Percentiles rank a stretch among this genome's conserved stretches.
Conservation (phyloP, 2,113 vertebrate species). For the Sprattus sprattus region DNA sequence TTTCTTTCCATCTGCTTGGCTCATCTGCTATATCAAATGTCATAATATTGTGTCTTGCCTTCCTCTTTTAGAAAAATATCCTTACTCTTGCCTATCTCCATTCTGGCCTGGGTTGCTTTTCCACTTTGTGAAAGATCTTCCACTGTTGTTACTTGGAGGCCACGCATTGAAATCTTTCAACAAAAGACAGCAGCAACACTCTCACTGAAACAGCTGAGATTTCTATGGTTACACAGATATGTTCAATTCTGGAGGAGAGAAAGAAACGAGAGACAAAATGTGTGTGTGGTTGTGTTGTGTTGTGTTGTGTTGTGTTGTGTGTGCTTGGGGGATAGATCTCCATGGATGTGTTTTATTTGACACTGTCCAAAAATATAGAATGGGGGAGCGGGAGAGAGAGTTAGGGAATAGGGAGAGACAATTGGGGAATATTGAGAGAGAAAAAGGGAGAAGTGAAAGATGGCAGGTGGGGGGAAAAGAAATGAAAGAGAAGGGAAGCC, state of each 20-base stretch:
- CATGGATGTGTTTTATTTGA: conserved; percentile 35
- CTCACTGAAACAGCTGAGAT: conserved; percentile 20
- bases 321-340: conserved; percentile 29
- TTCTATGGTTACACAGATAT: conserved; percentile 7
- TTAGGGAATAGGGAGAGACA: neutral
- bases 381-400: conserved; percentile 41
- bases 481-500: neutral
- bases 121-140: neutral
- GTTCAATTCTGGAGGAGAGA: neutral
- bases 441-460: conserved; percentile 15
- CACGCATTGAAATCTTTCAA: neutral
- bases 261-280: neutral
- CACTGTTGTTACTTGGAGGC: neutral
- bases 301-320: neutral
- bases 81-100: neutral
- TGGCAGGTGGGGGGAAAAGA: neutral
- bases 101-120: neutral
- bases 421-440: conserved; percentile 19
- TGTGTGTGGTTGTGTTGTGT: neutral
- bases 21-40: conserved; percentile 13
- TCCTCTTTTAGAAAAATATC: neutral
- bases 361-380: conserved; percentile 10
- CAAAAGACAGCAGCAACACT: neutral
- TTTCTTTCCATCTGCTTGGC: neutral
- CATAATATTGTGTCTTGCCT: neutral